Conservation (phyloP, 2,797 vertebrate species). For the Sebastiscus albofasciatus region DNA sequence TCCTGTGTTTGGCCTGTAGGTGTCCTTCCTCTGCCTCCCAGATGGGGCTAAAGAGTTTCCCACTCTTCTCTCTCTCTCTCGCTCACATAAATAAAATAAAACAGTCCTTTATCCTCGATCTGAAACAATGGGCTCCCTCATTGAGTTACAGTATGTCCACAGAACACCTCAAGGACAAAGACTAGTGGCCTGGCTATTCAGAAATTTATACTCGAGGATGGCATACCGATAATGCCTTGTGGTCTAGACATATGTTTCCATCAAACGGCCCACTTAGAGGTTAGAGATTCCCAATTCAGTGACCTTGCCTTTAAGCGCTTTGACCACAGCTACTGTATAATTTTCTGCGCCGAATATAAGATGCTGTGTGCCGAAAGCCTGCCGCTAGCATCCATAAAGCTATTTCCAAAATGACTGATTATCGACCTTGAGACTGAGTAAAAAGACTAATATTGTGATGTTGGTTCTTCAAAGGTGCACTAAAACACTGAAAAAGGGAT, state of each 20-base stretch:
- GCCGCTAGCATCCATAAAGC: conserved; percentile 1
- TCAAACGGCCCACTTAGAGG: conserved; percentile 46
- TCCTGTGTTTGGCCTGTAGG: conserved; percentile 60
- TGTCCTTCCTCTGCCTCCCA: conserved; percentile 61
- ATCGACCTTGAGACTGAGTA: conserved; percentile 11
- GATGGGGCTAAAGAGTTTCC: conserved; percentile 24
- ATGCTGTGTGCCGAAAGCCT: conserved; percentile 2
- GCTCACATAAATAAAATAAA: conserved; percentile 50
- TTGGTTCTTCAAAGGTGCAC: not conserved
- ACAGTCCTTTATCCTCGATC: conserved; percentile 48
- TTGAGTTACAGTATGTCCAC: conserved; percentile 45
- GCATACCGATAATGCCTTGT: conserved; percentile 49
- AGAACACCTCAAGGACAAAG: conserved; percentile 62
- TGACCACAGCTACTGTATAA: conserved; percentile 53
- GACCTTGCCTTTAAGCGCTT: conserved; percentile 59
- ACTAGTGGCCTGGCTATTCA: conserved; percentile 32
- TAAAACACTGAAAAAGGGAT: not conserved
- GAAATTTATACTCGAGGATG: conserved; percentile 52
- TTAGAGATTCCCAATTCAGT: conserved; percentile 45
- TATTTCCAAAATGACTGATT: conserved; percentile 15
- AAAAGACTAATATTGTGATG: conserved; percentile 1
- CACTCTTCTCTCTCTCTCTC: not conserved
- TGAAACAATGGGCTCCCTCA: conserved; percentile 61
- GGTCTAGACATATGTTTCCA: conserved; percentile 63
- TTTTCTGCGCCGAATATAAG: conserved; percentile 42